These are phyloP conservation scores for Clanis bilineata DNA, from an alignment of 2,888 invertebrate species.

Conservation along the genomic window DNA sequence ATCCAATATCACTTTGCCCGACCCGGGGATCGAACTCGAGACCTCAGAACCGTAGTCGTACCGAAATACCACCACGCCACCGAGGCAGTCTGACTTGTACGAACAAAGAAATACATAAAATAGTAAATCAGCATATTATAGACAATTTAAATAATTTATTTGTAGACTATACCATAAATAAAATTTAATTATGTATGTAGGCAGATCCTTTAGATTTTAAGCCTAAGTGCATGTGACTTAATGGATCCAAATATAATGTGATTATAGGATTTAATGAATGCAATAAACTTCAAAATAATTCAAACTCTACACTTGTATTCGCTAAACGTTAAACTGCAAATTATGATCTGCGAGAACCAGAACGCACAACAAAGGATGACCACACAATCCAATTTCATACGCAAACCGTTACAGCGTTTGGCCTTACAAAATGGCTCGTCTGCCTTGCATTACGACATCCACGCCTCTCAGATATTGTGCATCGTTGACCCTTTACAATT, in stretches of 20 bases:
- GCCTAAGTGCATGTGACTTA: too few species aligned
- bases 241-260: not conserved
- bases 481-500: not conserved
- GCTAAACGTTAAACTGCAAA: conserved; percentile 4
- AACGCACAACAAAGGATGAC: conserved; percentile 33
- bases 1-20: too few species aligned
- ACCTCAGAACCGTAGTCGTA: too few species aligned
- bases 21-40: too few species aligned
- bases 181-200: too few species aligned
- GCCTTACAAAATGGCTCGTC: conserved; percentile 12
- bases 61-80: too few species aligned
- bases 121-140: too few species aligned
- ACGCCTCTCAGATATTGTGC: not conserved
- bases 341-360: conserved; percentile 19
- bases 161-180: too few species aligned
- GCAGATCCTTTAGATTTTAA: too few species aligned
- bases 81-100: too few species aligned
- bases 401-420: conserved; percentile 7
- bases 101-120: too few species aligned
- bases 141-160: too few species aligned
- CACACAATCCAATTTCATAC: conserved; percentile 31
- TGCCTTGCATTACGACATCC: conserved; percentile 1
- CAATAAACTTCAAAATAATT: not conserved
- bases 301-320: not conserved
- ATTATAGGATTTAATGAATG: not conserved